Evolutionary conservation across 2,888 invertebrate genomes (phyloP), one percentile per base, ranked within the genome.

Genomic region (Abscondita cerata): DNA sequence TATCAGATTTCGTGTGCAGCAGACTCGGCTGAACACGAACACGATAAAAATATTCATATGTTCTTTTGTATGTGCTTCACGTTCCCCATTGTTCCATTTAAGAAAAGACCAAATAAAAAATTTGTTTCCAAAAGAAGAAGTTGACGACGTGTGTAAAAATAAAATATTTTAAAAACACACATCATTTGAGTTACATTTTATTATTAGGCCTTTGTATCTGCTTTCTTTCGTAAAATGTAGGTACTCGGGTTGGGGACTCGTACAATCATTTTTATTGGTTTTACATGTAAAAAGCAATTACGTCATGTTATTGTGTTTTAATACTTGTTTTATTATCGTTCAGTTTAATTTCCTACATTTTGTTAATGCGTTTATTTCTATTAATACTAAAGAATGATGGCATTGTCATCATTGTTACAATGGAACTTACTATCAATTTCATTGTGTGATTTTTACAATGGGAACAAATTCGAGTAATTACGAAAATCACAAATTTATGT

Each of bases 1-100:
- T 59, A 59, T 59, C 59, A 59, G 53, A 59, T 59, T 59, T 47
- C 53, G 53, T 40, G 59, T 59, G 48, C 48, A 59, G 59, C 59
- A 53, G 53, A 53, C 59, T 59, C 48, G 48, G 47, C 48, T 59
- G 59, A 59, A 44, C 59, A 59, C 59, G 48, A 59, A 53, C 40
- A 47, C 38, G 19, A 59, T 59, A 59, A 59, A 59, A 25, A 25
- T 25, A 25, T 25, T 25, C 25, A 25, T 25, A 25, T 25, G 25
- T 25, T 25, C 4, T 58, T n/a, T 58, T 44, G 58, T 58, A 58
- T 58, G 51, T 51, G 40, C 58, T 58, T 36, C 58, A 58, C 58
- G 58, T 52, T 52, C 52, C 19, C 51, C 51, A 58, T 58, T 58
- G 58, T 58, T 58, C 50, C 25, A 2, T 41, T 52, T 34, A 19